Evolutionary conservation across 1,140 invertebrate genomes (phyloP), one percentile per base, ranked within the genome.

Genomic region (Caenorhabditis remanei): DNA sequence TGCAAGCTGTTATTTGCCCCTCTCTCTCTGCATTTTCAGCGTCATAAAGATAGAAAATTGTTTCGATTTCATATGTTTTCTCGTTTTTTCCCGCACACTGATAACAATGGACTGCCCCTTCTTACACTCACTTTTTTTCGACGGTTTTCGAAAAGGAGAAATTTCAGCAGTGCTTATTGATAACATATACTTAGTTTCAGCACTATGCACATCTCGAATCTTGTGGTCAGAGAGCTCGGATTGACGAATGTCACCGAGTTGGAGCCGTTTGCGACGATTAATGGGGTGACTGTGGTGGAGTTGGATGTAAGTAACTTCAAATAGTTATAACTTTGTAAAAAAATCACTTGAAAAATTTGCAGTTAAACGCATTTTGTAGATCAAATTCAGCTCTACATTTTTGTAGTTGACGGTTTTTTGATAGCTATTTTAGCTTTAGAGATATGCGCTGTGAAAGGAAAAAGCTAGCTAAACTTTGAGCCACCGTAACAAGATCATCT

Each of bases 41-140:
- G 61, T 63, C 61, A 63, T 11, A 63, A 63, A 40, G 32, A 24
- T 6, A 7, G 58, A 63, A 32, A 63, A 63, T 11, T 32, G 24
- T 5, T 1, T 63, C 8, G 61, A 32, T 9, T 24, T 63, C 4
- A 32, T 11, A 32, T 8, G 24, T 63, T 19, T 24, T 50, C 19
- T 79, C 46, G 21, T 79, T 75, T 75, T 75, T 19, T 75, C 14
- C 43, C 67, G 43, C 41, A 46, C 43, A 50, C 71, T 79, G 71
- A 79, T 79, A 79, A 50, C 71, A 13, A 11, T 24, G 13, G 5
- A 7, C 46, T 24, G 5, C 46, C 24, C 46, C 19, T 21, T 32
- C 46, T n/a, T n/a, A n/a, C 53, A n/a, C 46, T 50, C 46, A 11
- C 46, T 79, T 50, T 75, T 79, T 24, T n/a, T 46, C 24, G 24